Evolutionary conservation across 1,140 invertebrate species (phyloP).

Genomic region (Drosophila albomicans): DNA sequence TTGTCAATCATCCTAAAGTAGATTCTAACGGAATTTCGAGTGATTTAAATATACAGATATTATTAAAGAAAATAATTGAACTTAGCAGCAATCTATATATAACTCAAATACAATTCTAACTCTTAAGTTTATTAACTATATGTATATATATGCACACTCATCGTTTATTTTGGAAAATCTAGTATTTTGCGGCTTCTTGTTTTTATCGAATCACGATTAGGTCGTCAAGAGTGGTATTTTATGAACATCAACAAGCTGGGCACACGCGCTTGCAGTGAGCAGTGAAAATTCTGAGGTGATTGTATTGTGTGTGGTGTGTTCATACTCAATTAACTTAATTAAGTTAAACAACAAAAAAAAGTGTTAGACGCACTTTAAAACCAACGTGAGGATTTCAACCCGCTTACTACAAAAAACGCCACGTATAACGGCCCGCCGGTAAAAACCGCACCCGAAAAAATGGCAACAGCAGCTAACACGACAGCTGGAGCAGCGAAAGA

Average conservation of each 20-base stretch:
- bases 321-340: constrained; percentile 80
- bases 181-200: constrained; percentile 13
- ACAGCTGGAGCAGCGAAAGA: constrained; percentile 82
- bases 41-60: neutral
- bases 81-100: constrained; percentile 24
- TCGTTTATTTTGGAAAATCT: neutral
- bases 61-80: neutral
- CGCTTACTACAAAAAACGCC: constrained; percentile 54
- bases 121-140: constrained; percentile 8
- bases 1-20: neutral
- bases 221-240: constrained; percentile 30
- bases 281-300: constrained; percentile 70
- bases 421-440: constrained; percentile 63
- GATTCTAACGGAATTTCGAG: neutral
- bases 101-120: constrained; percentile 14
- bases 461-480: constrained; percentile 80
- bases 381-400: constrained; percentile 51
- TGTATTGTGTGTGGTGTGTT: constrained; percentile 70
- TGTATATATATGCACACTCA: constrained; percentile 19
- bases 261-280: constrained; percentile 35
- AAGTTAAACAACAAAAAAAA: constrained; percentile 59
- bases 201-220: neutral
- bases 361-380: constrained; percentile 66
- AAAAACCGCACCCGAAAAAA: constrained; percentile 69
- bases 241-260: constrained; percentile 8